Percentiles rank a stretch among this genome's conserved stretches.
These are phyloP conservation scores for Notiomystis cincta DNA, from an alignment of 2,113 vertebrate species.

Conservation along the genomic window DNA sequence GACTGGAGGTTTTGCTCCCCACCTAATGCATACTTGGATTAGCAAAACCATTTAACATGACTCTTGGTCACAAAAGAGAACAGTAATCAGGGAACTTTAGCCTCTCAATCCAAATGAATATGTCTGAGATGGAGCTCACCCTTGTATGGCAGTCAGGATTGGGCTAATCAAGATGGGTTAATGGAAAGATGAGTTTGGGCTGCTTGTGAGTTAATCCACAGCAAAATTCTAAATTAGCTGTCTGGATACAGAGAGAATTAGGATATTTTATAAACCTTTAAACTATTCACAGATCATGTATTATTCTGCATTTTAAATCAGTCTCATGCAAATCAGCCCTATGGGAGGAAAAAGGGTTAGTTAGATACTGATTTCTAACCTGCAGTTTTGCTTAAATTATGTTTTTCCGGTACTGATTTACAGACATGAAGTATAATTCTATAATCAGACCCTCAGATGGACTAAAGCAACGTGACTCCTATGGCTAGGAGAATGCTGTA, in stretches of 20 bases:
- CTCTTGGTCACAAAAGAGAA: neutral
- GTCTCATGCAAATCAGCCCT: slow-evolving; percentile 46
- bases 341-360: neutral
- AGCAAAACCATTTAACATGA: neutral
- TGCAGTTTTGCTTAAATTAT: neutral
- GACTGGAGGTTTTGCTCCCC: neutral
- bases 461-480: neutral
- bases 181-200: slow-evolving; percentile 13
- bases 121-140: neutral
- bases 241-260: slow-evolving; percentile 35
- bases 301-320: slow-evolving; percentile 63
- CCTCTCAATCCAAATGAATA: neutral
- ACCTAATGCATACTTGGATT: neutral
- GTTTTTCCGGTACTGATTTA: neutral
- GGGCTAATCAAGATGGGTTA: slow-evolving; percentile 35
- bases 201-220: slow-evolving; percentile 48
- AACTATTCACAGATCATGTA: slow-evolving; percentile 36
- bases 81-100: neutral
- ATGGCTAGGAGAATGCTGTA: neutral
- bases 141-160: fast-evolving
- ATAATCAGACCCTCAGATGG: neutral
- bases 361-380: slow-evolving; percentile 42
- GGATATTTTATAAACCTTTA: slow-evolving; percentile 60
- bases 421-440: neutral
- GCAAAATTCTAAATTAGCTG: slow-evolving; percentile 62